These are phyloP conservation scores for Macroramphosus scolopax DNA, from an alignment of 2,797 vertebrate species.

Conservation along the genomic window DNA sequence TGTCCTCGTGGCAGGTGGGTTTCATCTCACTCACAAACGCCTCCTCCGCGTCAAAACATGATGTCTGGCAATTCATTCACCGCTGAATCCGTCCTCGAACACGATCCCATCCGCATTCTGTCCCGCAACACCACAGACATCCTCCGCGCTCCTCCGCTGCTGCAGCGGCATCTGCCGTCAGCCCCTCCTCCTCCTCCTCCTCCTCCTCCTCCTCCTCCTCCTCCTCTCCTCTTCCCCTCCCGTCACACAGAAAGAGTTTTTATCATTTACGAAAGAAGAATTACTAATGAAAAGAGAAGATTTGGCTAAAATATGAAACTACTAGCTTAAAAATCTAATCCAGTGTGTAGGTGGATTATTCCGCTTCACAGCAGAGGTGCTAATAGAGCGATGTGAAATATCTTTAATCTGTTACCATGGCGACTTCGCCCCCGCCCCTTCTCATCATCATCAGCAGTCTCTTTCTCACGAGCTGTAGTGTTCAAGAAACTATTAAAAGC, in stretches of 20 bases:
- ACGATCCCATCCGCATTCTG: conserved; percentile 28
- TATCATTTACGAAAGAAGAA: neutral
- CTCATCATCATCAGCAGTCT: conserved; percentile 17
- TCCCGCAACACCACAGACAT: conserved; percentile 44
- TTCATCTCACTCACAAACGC: neutral
- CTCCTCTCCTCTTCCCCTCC: too few species aligned
- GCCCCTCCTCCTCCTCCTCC: conserved; percentile 7
- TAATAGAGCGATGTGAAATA: conserved; percentile 33
- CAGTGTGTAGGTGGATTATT: too few species aligned
- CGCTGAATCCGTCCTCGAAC: too few species aligned
- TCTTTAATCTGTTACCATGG: conserved; percentile 68
- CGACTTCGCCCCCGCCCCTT: conserved; percentile 25
- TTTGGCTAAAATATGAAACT: too few species aligned
- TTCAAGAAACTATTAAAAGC: too few species aligned
- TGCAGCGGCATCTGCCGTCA: conserved; percentile 67
- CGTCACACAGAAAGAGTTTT: conserved; percentile 21
- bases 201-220: conserved; percentile 10
- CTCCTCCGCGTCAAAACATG: too few species aligned
- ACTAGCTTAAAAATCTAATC: too few species aligned
- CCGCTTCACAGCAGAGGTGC: conserved; percentile 10
- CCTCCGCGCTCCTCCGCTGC: conserved; percentile 46
- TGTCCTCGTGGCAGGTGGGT: conserved; percentile 3
- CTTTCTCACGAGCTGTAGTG: too few species aligned
- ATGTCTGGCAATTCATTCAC: too few species aligned
- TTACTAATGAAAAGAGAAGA: too few species aligned